Evolutionary conservation across 2,888 invertebrate genomes (phyloP), one percentile per base, ranked within the genome.

Genomic region (Onthophagus sagittarius): DNA sequence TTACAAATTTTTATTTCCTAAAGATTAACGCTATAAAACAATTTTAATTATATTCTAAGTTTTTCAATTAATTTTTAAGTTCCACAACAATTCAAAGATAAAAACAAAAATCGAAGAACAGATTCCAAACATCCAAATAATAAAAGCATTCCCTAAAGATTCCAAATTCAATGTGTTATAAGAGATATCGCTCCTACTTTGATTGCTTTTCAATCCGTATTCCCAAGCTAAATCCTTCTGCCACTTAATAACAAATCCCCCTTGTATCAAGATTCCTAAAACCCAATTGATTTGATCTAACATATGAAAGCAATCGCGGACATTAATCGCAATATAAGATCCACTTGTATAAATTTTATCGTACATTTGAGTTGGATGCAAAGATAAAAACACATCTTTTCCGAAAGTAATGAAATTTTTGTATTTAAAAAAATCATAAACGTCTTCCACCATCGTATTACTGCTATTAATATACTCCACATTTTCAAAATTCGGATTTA

Each of bases 381-480:
- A 13, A 14, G 23, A 23, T 1, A 31, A n/a, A n/a, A 67, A 7
- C 0, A 67, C 23, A 31, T 67, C 31, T 23, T 67, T 23, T 23
- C 67, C 67, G 31, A 31, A 67, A n/a, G 67, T 67, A 9, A 67
- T 67, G 31, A 67, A 67, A 15, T 67, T 67, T n/a, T 67, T 67
- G 23, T 0, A 15, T 23, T 67, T 67, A 32, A 67, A 67, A 32
- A 67, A 67, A 9, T 67, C n/a, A n/a, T 67, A n/a, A 31, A 67
- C 31, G 2, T 67, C 23, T 5, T 67, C 23, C n/a, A 31, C 31
- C 6, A 67, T n/a, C 5, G n/a, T 15, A 7, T 23, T 67, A 7
- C 31, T 15, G 31, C 39, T 53, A 11, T 53, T 53, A 53, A 53
- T 53, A 11, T 53, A 53, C 5, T 53, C 6, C 2, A 32, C n/a